These are phyloP conservation scores for Rhabdophis nuchalis DNA, from an alignment of 2,797 vertebrate species.

Conservation along the genomic window DNA sequence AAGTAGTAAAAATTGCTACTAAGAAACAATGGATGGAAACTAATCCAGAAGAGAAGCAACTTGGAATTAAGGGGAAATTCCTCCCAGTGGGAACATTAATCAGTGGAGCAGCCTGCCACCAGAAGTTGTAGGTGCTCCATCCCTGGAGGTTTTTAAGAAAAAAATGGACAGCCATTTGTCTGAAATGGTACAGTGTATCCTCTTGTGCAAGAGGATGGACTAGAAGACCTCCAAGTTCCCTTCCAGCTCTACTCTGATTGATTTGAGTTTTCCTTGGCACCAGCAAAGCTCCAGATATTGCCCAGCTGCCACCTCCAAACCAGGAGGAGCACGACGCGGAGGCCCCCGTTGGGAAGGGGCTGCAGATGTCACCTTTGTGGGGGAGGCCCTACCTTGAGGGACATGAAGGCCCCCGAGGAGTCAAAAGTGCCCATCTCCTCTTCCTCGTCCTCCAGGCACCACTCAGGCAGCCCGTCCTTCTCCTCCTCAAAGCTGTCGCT, in stretches of 20 bases:
- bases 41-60: neutral
- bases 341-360: neutral
- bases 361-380: neutral
- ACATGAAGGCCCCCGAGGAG: slow-evolving; percentile 88
- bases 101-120: neutral
- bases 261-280: neutral
- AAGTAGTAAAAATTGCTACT: too few relatives aligned
- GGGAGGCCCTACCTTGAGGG: slow-evolving; percentile 71
- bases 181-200: too few relatives aligned
- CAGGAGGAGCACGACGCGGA: neutral
- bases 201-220: neutral
- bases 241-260: neutral
- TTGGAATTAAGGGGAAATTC: neutral
- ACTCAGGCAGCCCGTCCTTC: slow-evolving; percentile 86
- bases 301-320: neutral
- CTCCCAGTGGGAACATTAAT: too few relatives aligned
- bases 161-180: neutral
- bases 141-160: neutral
- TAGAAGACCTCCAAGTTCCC: neutral
- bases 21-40: neutral
- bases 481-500: slow-evolving; percentile 85
- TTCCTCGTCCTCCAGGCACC: slow-evolving; percentile 90
- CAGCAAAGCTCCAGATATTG: neutral
- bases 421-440: slow-evolving; percentile 92
- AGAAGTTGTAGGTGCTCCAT: neutral